Conservation (phyloP, 2,888 invertebrate genomes). For the Sinodicranocentrus sp. region DNA sequence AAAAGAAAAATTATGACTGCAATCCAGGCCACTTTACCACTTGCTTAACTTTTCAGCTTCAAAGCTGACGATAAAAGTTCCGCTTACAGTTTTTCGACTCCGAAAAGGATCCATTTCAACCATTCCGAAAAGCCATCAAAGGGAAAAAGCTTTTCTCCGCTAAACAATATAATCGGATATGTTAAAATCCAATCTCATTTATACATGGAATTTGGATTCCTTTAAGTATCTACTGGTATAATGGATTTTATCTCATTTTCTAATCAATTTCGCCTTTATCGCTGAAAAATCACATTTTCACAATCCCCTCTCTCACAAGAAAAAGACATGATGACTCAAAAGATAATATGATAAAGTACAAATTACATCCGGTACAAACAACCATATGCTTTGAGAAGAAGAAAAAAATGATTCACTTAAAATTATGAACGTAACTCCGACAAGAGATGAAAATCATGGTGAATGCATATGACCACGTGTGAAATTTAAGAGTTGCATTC, state of each 20-base stretch:
- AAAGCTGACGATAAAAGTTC: constrained; percentile 15
- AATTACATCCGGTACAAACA: constrained; percentile 17
- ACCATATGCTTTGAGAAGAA: constrained; percentile 4
- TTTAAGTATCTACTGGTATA: too few species aligned
- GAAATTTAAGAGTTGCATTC: too few species aligned
- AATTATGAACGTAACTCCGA: not conserved
- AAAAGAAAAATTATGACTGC: constrained; percentile 22
- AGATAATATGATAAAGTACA: not conserved
- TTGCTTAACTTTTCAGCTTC: constrained; percentile 25
- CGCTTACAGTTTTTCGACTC: too few species aligned
- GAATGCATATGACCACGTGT: not conserved
- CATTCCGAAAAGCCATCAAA: too few species aligned
- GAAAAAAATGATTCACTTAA: not conserved
- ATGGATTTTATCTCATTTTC: constrained; percentile 30
- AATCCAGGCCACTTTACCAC: constrained; percentile 11
- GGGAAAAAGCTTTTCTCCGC: too few species aligned
- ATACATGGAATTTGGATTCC: too few species aligned
- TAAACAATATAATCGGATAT: too few species aligned
- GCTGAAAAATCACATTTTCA: too few species aligned
- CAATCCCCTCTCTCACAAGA: too few species aligned
- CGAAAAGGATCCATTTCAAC: too few species aligned
- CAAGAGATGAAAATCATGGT: not conserved
- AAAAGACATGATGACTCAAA: too few species aligned
- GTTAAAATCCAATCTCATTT: too few species aligned
- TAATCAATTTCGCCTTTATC: constrained; percentile 32